A percentile compares a stretch with the other conserved stretches of the same genome.
These are phyloP conservation scores for Plagiodera versicolora DNA, from an alignment of 2,888 invertebrate species.

Conservation along the genomic window DNA sequence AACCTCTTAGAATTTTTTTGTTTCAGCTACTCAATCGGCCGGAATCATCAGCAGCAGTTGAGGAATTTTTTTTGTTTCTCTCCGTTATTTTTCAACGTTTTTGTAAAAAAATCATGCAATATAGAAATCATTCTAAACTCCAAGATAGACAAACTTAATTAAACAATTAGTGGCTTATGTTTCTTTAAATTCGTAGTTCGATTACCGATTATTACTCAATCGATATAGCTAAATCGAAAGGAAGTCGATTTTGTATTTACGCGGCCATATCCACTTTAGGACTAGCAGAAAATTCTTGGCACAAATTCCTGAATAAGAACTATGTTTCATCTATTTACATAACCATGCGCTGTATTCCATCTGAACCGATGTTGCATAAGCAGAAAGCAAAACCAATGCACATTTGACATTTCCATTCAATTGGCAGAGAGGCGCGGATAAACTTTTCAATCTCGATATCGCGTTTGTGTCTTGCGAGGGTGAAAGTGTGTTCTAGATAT, in stretches of 20 bases:
- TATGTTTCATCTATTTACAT: conserved; percentile 24
- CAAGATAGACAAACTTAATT: too few relatives aligned
- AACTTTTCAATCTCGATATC: not conserved
- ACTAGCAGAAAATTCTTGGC: conserved; percentile 22
- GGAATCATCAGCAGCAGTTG: too few relatives aligned
- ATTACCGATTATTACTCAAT: not conserved
- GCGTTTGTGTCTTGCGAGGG: not conserved
- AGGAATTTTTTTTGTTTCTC: too few relatives aligned
- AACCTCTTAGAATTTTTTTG: too few relatives aligned
- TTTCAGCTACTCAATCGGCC: too few relatives aligned
- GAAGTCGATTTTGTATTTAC: conserved; percentile 12
- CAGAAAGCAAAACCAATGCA: conserved; percentile 1
- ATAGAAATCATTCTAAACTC: too few relatives aligned
- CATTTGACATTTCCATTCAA: not conserved
- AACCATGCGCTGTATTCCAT: conserved; percentile 4
- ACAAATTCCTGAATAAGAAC: conserved; percentile 19
- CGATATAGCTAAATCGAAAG: conserved; percentile 3
- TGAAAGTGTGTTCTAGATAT: not conserved
- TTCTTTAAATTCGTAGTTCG: too few relatives aligned
- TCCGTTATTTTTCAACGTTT: too few relatives aligned
- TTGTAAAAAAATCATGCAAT: too few relatives aligned
- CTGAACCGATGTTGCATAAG: not conserved
- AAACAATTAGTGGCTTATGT: too few relatives aligned
- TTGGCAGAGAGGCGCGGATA: not conserved
- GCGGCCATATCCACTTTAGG: conserved; percentile 19